Percentiles rank a stretch among this genome's conserved stretches.
phyloP scores from a whole-genome alignment of 2,113 vertebrate genomes.

The Albula goreensis region DNA sequence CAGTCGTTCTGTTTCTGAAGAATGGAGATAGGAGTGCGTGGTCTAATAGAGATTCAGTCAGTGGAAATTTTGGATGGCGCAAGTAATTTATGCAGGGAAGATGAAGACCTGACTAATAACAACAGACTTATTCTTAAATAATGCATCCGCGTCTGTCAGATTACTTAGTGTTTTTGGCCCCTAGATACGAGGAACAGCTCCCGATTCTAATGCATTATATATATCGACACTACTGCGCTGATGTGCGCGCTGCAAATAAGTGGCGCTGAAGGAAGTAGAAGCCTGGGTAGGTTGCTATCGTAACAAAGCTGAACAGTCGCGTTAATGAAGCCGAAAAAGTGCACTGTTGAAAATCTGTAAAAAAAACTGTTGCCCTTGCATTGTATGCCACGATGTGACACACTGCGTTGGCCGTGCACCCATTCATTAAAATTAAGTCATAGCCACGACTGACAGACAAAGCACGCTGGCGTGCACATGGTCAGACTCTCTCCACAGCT shows the following conservation, averaged over 20 bases:
- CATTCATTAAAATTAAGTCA: slow-evolving; percentile 38
- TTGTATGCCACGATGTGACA: slow-evolving; percentile 14
- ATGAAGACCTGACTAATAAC: slow-evolving; percentile 59
- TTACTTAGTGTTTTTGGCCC: slow-evolving; percentile 58
- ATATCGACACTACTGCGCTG: slow-evolving; percentile 45
- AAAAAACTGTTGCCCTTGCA: background rate
- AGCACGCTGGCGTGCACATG: slow-evolving; percentile 29
- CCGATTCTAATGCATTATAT: slow-evolving; percentile 59
- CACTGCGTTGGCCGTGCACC: slow-evolving; percentile 10
- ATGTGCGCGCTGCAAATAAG: slow-evolving; percentile 31
- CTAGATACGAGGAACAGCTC: slow-evolving; percentile 34
- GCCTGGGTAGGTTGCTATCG: slow-evolving; percentile 7
- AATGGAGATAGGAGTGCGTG: slow-evolving; percentile 26
- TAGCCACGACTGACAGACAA: slow-evolving; percentile 22
- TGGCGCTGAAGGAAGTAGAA: slow-evolving; percentile 11
- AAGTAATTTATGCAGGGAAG: slow-evolving; percentile 35
- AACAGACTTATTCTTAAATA: slow-evolving; percentile 67
- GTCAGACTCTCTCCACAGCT: background rate
- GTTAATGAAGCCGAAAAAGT: background rate
- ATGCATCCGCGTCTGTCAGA: slow-evolving; percentile 64
- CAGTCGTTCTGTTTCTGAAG: slow-evolving; percentile 42
- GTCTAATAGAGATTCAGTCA: slow-evolving; percentile 31
- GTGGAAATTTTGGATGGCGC: slow-evolving; percentile 32
- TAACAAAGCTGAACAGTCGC: slow-evolving; percentile 11
- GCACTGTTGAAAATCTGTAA: background rate